phyloP scores from a whole-genome alignment of 2,888 invertebrate genomes.

The Tachina fera region DNA sequence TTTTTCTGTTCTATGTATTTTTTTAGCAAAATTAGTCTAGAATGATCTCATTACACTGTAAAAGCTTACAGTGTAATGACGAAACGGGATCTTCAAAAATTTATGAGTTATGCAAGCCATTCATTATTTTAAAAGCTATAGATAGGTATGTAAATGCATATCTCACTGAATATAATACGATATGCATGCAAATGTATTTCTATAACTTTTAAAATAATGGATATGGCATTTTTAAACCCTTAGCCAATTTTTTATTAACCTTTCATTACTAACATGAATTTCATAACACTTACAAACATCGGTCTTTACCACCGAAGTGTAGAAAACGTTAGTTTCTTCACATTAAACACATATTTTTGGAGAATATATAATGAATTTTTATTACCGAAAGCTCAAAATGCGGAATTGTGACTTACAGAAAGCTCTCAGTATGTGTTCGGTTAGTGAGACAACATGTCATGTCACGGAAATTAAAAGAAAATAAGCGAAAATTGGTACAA shows the following conservation, averaged over 20 bases:
- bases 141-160: not conserved
- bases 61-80: no score
- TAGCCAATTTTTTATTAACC: not conserved
- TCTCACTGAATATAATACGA: not conserved
- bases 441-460: not conserved
- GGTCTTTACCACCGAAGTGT: not conserved
- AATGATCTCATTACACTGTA: no score
- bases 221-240: not conserved
- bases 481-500: no score
- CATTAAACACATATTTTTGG: not conserved
- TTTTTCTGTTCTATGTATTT: no score
- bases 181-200: no score
- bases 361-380: not conserved
- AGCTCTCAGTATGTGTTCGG: not conserved
- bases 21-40: no score
- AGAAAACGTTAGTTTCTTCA: not conserved
- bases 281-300: not conserved
- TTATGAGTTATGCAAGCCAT: no score
- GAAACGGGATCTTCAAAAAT: no score
- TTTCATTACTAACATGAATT: no score
- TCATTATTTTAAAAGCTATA: no score
- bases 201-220: no score
- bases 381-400: not conserved
- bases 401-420: no score
- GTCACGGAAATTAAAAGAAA: not conserved